Evolutionary conservation across 1,140 invertebrate species (phyloP).

Genomic region (Heliconius congener): DNA sequence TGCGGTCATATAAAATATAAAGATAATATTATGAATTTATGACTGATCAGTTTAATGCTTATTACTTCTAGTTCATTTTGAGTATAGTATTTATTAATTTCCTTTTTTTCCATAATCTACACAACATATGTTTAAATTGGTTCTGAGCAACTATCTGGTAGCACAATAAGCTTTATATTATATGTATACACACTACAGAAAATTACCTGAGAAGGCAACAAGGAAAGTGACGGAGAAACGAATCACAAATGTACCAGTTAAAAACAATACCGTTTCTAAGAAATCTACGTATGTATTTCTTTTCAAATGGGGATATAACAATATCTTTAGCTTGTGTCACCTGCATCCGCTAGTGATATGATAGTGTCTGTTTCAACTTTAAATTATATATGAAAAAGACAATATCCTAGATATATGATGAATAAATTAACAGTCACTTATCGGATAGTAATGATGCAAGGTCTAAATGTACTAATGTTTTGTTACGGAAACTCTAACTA

Average conservation of each 20-base stretch:
- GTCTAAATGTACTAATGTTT: conserved; percentile 36
- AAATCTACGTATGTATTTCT: conserved; percentile 68
- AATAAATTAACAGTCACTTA: not conserved
- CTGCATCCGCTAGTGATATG: not conserved
- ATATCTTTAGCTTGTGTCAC: not conserved
- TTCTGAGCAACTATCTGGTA: not conserved
- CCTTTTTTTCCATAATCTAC: not conserved
- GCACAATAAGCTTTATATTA: conserved; percentile 29
- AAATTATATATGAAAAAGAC: not conserved
- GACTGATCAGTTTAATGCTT: not conserved
- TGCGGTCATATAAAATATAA: not conserved
- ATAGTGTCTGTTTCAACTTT: not conserved
- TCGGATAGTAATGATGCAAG: not conserved
- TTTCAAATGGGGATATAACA: conserved; percentile 48
- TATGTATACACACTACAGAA: conserved; percentile 61
- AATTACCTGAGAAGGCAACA: conserved; percentile 55
- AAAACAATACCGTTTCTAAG: conserved; percentile 62
- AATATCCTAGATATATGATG: not conserved
- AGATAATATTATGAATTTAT: not conserved
- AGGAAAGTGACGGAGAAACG: conserved; percentile 54
- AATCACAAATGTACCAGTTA: conserved; percentile 55
- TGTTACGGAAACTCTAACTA: conserved; percentile 26
- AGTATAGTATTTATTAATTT: not conserved
- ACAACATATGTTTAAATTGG: not conserved
- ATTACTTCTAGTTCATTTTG: not conserved